Base-by-base conservation (phyloP, 1,140 invertebrate genomes). In the Diuraphis noxia region DNA sequence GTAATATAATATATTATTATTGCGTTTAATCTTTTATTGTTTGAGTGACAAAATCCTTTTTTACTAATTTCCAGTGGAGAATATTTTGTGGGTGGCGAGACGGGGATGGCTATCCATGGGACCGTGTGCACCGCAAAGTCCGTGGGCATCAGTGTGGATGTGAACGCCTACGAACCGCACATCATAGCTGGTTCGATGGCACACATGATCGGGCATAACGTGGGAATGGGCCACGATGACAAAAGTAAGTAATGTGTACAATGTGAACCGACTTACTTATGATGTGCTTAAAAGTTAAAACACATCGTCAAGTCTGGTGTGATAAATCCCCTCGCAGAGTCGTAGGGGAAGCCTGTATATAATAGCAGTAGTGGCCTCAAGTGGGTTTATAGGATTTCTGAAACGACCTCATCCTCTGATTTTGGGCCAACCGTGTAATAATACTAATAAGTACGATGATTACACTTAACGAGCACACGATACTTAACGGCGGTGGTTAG, bases 181-280 rank as follows among this genome's bases (percentile, higher is more conserved):
- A 95, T 99, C 30, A 95, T 98, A 34, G 98, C 98, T 4, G 97
- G 97, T 21, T 98, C 98, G 30, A 96, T 99, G 96, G 97, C 98
- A 23, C 98, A 99, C 94, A 98, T 99, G 98, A 98, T 99, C 93
- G 98, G 98, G 34, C 98, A 99, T 93, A 99, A 98, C 94, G 96
- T 99, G 92, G 98, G 98, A 93, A 97, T 98, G 96, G 96, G 96
- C 5, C 98, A 99, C 94, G 98, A 99, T 94, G 97, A 98, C 93
- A 96, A 96, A 91, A 95, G 97, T 95, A 72, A 72, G 30, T 72
- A n/a, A 72, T n/a, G 95, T 96, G 95, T 95, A 46, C 6, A 46
- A 79, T 21, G 19, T 38, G 30, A 21, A 36, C 4, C 9, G n/a
- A 25, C 81, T 82, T 7, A 43, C 30, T 84, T 43, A 43, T 19